phyloP scores from a whole-genome alignment of 2,888 invertebrate genomes.

The Crioceris asparagi region DNA sequence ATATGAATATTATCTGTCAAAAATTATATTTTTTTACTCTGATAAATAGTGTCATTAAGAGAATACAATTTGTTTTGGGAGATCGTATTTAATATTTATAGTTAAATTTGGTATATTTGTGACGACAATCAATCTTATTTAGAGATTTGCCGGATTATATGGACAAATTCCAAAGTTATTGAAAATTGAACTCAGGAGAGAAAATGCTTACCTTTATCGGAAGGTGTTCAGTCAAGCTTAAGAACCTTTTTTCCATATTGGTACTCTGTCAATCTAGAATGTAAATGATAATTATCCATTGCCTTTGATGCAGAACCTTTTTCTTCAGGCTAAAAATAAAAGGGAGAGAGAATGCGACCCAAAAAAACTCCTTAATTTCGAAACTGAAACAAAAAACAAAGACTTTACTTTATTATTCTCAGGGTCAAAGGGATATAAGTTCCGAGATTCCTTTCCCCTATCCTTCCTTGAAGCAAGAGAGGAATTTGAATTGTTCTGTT shows the following conservation, averaged over 20 bases:
- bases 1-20: no score
- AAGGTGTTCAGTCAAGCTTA: no score
- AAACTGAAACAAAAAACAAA: slow-evolving; percentile 14
- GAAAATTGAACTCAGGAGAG: no score
- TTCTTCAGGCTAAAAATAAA: slow-evolving; percentile 18
- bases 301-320: slow-evolving; percentile 2
- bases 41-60: slow-evolving; percentile 8
- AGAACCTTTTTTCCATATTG: no score
- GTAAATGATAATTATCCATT: slow-evolving; percentile 2
- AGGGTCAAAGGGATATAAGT: slow-evolving; percentile 30
- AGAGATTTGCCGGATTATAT: no score
- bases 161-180: no score
- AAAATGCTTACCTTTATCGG: no score
- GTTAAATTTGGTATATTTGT: no score
- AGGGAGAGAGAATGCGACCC: slow-evolving; percentile 17
- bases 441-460: slow-evolving; percentile 21
- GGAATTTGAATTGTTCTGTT: slow-evolving; percentile 6
- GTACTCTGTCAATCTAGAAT: no score
- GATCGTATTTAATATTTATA: no score
- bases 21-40: no score
- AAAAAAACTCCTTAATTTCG: slow-evolving; percentile 16
- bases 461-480: slow-evolving; percentile 10
- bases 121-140: no score
- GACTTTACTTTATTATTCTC: slow-evolving; percentile 27
- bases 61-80: slow-evolving; percentile 4